These are phyloP conservation scores for Syngnathoides biaculeatus DNA, from an alignment of 2,113 vertebrate species.

Conservation along the genomic window DNA sequence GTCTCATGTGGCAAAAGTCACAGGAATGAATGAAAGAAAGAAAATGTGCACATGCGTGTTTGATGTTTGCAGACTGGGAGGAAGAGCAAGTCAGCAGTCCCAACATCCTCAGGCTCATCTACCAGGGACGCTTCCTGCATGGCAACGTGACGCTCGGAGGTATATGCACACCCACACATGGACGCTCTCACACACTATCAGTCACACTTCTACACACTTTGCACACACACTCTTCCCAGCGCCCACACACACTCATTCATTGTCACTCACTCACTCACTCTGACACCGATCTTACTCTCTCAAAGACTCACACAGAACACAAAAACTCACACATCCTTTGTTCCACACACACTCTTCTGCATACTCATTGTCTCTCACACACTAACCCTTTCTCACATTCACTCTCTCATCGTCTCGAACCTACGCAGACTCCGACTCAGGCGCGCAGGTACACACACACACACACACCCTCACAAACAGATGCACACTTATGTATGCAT, in stretches of 20 bases:
- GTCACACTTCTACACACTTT: neutral
- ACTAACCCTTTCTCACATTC: no score
- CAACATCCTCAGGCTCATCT: constrained; percentile 95
- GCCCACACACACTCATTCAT: neutral
- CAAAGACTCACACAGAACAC: no score
- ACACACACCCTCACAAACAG: no score
- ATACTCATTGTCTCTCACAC: no score
- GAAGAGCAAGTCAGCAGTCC: constrained; percentile 98
- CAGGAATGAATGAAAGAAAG: neutral
- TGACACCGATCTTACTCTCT: no score
- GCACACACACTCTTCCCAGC: no score
- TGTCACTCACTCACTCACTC: neutral
- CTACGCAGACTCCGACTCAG: neutral
- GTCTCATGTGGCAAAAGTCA: no score
- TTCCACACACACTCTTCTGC: no score
- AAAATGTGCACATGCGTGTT: neutral
- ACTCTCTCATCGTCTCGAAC: no score
- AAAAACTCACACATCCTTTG: no score
- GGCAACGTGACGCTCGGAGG: constrained; percentile 99
- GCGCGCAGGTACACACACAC: neutral
- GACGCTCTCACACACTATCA: neutral
- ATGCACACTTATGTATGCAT: neutral
- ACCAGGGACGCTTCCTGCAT: constrained; percentile 97
- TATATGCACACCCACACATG: constrained; percentile 36
- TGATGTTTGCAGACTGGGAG: constrained; percentile 85